A percentile compares a stretch with the other conserved stretches of the same genome.
These are phyloP conservation scores for Apamea sordens DNA, from an alignment of 2,888 invertebrate species.

Conservation along the genomic window DNA sequence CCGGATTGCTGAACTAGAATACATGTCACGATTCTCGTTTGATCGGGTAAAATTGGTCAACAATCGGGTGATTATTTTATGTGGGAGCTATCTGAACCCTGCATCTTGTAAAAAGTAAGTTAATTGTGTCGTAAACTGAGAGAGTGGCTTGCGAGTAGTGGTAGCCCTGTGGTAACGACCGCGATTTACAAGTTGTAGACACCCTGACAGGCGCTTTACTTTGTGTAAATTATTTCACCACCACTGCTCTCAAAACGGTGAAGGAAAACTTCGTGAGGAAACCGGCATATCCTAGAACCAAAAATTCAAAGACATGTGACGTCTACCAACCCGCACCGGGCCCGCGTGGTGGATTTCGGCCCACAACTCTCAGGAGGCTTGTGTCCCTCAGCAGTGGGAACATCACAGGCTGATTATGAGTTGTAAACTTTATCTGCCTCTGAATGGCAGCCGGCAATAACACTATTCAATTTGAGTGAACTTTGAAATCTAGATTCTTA, in stretches of 20 bases:
- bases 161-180: neutral
- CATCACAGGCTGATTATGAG: neutral
- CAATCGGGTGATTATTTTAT: constrained; percentile 7
- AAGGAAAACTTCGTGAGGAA: neutral
- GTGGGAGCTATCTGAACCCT: constrained; percentile 1
- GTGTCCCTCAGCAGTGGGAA: neutral
- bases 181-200: neutral
- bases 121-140: neutral
- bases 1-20: neutral
- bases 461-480: neutral
- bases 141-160: neutral
- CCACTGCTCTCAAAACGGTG: neutral
- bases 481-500: neutral
- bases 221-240: neutral
- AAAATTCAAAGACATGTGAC: neutral
- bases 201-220: neutral
- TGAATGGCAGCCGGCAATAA: neutral
- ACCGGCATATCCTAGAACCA: neutral
- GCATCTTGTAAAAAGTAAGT: neutral
- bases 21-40: constrained; percentile 27
- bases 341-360: too few relatives aligned
- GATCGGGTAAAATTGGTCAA: constrained; percentile 26
- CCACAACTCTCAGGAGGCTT: neutral
- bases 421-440: neutral
- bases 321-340: neutral